Base-by-base conservation (phyloP, 2,888 invertebrate genomes). In the Ophion obscuratus region DNA sequence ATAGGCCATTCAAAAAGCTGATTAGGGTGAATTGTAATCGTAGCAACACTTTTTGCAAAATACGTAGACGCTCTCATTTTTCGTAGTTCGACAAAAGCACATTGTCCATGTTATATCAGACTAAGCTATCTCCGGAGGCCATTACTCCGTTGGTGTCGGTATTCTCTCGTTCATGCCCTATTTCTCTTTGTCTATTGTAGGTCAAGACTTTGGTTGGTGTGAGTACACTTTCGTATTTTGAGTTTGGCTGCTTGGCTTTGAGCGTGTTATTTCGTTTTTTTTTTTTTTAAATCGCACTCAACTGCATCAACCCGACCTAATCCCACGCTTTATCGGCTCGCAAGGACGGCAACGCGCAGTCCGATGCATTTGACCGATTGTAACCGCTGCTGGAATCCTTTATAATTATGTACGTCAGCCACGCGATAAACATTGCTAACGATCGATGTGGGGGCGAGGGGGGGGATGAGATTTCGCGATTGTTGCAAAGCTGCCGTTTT, bases 121-220 rank as follows among this genome's bases (percentile, higher is more conserved):
- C 53, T 27, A 61, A 44, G 36, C 47, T 44, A 75, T 80, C 62
- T 59, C 27, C 14, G 40, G 40, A 68, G 31, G 20, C 31, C 27
- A 44, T 61, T 68, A 67, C 24, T 62, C 20, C 40, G 47, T 20
- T 53, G 78, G 81, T 86, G 81, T 40, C 44, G 70, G 73, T 76
- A 74, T 40, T 75, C 61, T 85, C 74, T 83, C 81, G 73, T 81
- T 84, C 74, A 79, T 83, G 24, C n/a, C n/a, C 67, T 73, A 75
- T 75, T 86, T 62, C 74, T 67, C 40, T 78, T 71, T 59, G 20
- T 84, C 75, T 7, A 73, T 89, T 90, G 90, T 92, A 93, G 93
- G 92, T 92, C 90, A 89, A 91, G 91, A 90, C 87, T 89, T 92
- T 88, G 91, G 90, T 92, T 88, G 90, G 91, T 92, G 92, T 93